Conservation (phyloP, 1,140 invertebrate species). For the Formica selysi region DNA sequence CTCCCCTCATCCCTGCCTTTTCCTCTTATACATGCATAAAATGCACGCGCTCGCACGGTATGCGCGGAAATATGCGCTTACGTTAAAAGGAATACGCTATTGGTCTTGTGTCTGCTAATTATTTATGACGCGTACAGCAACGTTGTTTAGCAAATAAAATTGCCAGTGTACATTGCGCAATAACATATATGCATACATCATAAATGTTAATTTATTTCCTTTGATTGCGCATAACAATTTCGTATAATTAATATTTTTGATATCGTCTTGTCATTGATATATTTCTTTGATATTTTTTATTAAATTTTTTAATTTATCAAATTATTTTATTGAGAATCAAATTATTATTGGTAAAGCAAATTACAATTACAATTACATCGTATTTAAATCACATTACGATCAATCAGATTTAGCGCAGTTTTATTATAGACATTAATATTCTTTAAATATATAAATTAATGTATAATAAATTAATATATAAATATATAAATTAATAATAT, state of each 20-base stretch:
- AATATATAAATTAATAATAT: constrained; percentile 18
- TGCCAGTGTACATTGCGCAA: neutral
- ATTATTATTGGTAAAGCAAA: neutral
- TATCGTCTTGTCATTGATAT: neutral
- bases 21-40: constrained; percentile 65
- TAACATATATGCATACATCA: neutral
- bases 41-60: constrained; percentile 66
- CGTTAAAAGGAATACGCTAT: constrained; percentile 63
- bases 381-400: neutral
- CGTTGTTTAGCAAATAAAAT: constrained; percentile 26
- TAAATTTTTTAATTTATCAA: neutral
- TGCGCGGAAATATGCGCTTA: constrained; percentile 59
- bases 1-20: constrained; percentile 24
- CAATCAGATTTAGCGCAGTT: neutral
- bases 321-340: neutral
- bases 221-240: neutral
- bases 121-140: constrained; percentile 7
- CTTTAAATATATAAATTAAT: constrained; percentile 6
- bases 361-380: neutral
- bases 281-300: too few species aligned
- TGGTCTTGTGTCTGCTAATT: constrained; percentile 31
- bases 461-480: neutral
- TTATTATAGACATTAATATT: constrained; percentile 1
- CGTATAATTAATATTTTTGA: neutral
- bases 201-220: neutral